Evolutionary conservation across 2,113 vertebrate species (phyloP).

Genomic region (Papio anubis): DNA sequence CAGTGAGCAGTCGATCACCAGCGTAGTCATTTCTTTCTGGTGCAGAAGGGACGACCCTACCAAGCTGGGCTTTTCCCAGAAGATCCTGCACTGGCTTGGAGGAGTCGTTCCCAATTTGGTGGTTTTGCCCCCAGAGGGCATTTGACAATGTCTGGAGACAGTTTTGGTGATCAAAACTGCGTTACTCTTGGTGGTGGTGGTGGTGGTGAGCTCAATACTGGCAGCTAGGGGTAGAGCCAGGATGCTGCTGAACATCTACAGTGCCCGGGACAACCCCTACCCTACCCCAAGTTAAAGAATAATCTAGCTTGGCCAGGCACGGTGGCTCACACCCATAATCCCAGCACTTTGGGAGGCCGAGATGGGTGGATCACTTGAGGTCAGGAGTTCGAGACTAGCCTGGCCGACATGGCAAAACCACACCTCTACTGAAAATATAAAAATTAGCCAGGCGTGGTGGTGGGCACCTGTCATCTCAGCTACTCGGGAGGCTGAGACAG

Average conservation of each 20-base stretch:
- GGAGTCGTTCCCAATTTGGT: background rate
- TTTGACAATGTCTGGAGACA: background rate
- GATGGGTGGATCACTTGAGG: no score
- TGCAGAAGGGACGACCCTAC: background rate
- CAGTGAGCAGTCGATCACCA: rapidly evolving
- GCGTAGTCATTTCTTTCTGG: background rate
- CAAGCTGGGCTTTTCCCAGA: background rate
- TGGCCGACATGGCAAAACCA: no score
- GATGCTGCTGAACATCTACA: rapidly evolving
- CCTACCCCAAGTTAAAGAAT: no score
- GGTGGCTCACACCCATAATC: no score
- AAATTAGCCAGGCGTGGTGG: no score
- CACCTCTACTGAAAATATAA: no score
- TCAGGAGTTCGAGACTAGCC: no score
- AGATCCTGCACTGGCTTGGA: background rate
- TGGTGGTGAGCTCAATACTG: rapidly evolving
- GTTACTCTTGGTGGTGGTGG: background rate
- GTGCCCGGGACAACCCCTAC: rapidly evolving
- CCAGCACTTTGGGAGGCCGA: no score
- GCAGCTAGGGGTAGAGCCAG: background rate
- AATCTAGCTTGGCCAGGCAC: no score
- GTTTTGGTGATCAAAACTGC: background rate
- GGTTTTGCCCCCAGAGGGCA: background rate
- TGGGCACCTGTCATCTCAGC: no score
- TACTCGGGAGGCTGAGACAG: no score